A percentile compares a stretch with the other conserved stretches of the same genome.
These are phyloP conservation scores for Orchesella cincta DNA, from an alignment of 1,140 invertebrate genomes.

Conservation along the genomic window DNA sequence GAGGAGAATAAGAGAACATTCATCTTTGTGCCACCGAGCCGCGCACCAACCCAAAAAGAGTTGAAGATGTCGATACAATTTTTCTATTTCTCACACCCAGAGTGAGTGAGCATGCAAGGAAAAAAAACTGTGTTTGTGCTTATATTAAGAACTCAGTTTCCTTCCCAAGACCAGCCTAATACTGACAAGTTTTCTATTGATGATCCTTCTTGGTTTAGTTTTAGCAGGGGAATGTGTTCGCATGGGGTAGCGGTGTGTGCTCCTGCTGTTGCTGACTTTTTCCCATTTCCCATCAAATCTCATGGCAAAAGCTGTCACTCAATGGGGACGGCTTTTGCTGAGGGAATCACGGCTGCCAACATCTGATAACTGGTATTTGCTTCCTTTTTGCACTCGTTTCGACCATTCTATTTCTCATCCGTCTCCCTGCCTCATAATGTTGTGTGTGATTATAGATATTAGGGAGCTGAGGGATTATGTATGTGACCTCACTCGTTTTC, in stretches of 20 bases:
- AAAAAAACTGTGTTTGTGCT: too few relatives aligned
- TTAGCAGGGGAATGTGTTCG: background rate
- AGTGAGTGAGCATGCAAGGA: too few relatives aligned
- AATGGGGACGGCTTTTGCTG: slow-evolving; percentile 3
- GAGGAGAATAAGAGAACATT: background rate
- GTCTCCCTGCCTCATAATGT: too few relatives aligned
- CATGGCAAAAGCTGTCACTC: slow-evolving; percentile 24
- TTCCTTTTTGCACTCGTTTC: too few relatives aligned
- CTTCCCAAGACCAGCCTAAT: too few relatives aligned
- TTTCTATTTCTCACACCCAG: too few relatives aligned
- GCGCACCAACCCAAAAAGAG: background rate
- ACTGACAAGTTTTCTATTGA: background rate
- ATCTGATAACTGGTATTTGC: slow-evolving; percentile 29
- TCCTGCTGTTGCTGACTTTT: slow-evolving; percentile 1
- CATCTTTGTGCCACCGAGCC: background rate
- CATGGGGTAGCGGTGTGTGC: background rate
- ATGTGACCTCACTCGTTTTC: too few relatives aligned
- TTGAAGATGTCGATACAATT: too few relatives aligned
- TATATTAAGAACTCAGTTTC: too few relatives aligned
- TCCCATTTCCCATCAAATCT: slow-evolving; percentile 24
- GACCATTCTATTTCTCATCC: too few relatives aligned
- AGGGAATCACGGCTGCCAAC: slow-evolving; percentile 22
- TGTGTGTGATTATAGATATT: too few relatives aligned
- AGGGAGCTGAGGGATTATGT: too few relatives aligned
- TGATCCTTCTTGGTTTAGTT: background rate